These are phyloP conservation scores for Leptobrachium leishanense DNA, from an alignment of 2,113 vertebrate genomes.

Conservation along the genomic window DNA sequence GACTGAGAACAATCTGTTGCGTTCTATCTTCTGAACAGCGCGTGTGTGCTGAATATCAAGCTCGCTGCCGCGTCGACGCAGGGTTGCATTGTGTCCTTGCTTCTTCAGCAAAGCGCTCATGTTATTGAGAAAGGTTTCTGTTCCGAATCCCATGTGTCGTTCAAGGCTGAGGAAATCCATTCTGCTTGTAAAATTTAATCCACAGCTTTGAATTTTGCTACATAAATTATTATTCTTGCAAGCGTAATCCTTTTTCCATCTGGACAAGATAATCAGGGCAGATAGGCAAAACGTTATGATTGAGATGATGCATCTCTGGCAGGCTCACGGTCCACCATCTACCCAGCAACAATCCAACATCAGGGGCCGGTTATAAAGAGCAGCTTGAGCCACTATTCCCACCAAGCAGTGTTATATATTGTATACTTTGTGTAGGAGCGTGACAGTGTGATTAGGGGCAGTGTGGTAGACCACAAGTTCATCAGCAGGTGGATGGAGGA, in stretches of 20 bases:
- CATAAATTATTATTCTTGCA: neutral
- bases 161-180: neutral
- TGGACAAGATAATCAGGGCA: neutral
- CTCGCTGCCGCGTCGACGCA: neutral
- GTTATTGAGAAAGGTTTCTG: neutral
- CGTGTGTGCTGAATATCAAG: neutral
- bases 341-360: too few relatives aligned
- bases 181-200: slow-evolving; percentile 5
- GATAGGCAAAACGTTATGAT: slow-evolving; percentile 4
- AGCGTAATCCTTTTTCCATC: slow-evolving; percentile 11
- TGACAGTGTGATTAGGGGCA: too few relatives aligned
- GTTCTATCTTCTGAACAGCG: neutral
- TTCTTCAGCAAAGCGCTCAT: neutral
- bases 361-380: too few relatives aligned
- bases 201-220: slow-evolving; percentile 1
- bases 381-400: too few relatives aligned
- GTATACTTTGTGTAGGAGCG: too few relatives aligned
- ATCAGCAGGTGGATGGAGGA: too few relatives aligned
- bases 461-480: too few relatives aligned
- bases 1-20: too few relatives aligned
- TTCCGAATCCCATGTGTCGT: neutral
- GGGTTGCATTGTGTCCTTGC: neutral
- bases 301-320: neutral
- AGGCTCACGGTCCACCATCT: neutral
- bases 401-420: too few relatives aligned